A percentile compares a stretch with the other conserved stretches of the same genome.
Evolutionary conservation across 2,888 invertebrate genomes (phyloP).

Genomic region (Chaitophorus viminalis): DNA sequence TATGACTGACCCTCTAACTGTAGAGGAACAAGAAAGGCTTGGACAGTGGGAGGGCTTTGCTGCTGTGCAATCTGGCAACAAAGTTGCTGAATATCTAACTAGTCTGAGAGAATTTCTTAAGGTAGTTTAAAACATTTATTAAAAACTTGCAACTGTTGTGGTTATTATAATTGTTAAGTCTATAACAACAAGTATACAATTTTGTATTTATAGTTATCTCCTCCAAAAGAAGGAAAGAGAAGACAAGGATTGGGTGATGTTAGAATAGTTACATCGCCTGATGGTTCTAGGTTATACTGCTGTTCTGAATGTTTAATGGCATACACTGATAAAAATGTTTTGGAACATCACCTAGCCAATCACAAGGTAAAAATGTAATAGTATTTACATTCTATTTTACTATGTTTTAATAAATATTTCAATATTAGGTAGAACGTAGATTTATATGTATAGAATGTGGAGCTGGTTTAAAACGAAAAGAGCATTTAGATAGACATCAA

Average conservation of each 20-base stretch:
- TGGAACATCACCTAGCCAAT: slow-evolving; percentile 68
- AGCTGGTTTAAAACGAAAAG: slow-evolving; percentile 70
- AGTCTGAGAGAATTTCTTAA: slow-evolving; percentile 65
- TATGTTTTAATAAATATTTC: slow-evolving; percentile 57
- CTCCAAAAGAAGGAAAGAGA: slow-evolving; percentile 64
- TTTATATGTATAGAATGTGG: slow-evolving; percentile 70
- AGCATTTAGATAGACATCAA: slow-evolving; percentile 70
- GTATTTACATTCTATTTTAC: slow-evolving; percentile 25
- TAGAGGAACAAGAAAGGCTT: slow-evolving; percentile 65
- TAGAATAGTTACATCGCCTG: slow-evolving; percentile 66
- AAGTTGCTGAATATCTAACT: slow-evolving; percentile 66
- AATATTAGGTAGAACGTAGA: slow-evolving; percentile 67
- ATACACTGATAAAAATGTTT: slow-evolving; percentile 68
- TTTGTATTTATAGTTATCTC: slow-evolving; percentile 64
- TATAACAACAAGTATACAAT: background rate
- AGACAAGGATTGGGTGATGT: slow-evolving; percentile 65
- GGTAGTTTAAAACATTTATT: slow-evolving; percentile 62
- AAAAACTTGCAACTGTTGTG: background rate
- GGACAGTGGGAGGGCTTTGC: slow-evolving; percentile 65
- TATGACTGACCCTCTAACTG: slow-evolving; percentile 65
- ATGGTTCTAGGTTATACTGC: slow-evolving; percentile 69
- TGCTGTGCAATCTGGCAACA: slow-evolving; percentile 64
- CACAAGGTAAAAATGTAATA: slow-evolving; percentile 64
- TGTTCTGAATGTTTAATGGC: slow-evolving; percentile 69
- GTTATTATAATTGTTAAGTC: background rate